Evolutionary conservation across 2,888 invertebrate species (phyloP), one percentile per base, ranked within the genome.

Genomic region (Clostera curtula): DNA sequence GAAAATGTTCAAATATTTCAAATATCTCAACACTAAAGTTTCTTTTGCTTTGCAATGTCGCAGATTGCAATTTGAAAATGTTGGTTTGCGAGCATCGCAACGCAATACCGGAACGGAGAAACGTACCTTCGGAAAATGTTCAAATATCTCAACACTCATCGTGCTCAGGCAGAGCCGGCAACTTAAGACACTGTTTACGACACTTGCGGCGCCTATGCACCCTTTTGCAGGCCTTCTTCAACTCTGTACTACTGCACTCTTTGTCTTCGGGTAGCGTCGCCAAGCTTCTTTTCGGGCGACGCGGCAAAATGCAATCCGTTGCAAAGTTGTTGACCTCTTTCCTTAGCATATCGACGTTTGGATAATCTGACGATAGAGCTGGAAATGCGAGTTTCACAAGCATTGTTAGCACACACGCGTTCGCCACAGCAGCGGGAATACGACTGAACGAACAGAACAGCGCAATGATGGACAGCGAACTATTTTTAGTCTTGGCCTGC

Each of bases 181-280:
- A 44, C 18, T 65, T 56, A 0, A 73, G 43, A 15, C 63, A 65
- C 29, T 71, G 73, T 14, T 62, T 67, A 30, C 79, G 56, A 36
- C 69, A 59, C 36, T 73, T 72, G 18, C 69, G 62, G 31, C 66
- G 61, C 28, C 60, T 57, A 12, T 61, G 58, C 14, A 63, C 57
- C 29, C 58, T 42, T 32, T 65, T 61, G 31, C 50, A 67, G 32
- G 62, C 58, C 34, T 66, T 77, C 31, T 63, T 70, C 28, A 74
- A 40, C 24, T 77, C 79, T 0, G 45, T 55, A 29, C 58, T 74
- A 29, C 66, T 71, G 59, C 75, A 76, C 37, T 80, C 82, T 35
- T 72, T 74, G 40, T 80, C 80, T 38, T 82, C 82, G 0, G 76
- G 79, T 10, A 82, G 40, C 1, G 82, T 68, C 4, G 82, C 69